Evolutionary conservation across 2,888 invertebrate genomes (phyloP).

Genomic region (Bedellia somnulentella): DNA sequence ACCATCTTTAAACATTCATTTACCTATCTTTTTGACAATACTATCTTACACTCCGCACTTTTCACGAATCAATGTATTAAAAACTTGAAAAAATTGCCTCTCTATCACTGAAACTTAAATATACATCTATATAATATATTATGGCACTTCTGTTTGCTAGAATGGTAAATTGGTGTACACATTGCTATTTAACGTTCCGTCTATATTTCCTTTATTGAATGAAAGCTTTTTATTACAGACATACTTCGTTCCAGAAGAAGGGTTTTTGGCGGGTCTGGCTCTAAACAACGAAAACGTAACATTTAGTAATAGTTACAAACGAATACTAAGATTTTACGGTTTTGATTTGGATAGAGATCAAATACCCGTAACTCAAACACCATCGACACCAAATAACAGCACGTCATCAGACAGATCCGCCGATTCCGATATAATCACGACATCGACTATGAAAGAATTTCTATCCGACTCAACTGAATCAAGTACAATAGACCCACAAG

Average conservation of each 20-base stretch:
- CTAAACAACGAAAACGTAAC: constrained; percentile 78
- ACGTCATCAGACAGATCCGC: constrained; percentile 10
- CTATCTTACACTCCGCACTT: no score
- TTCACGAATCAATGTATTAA: no score
- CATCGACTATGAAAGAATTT: constrained; percentile 8
- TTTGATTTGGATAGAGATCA: constrained; percentile 68
- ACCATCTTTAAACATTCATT: no score
- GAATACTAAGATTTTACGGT: constrained; percentile 76
- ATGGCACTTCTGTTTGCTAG: no score
- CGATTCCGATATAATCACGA: background rate
- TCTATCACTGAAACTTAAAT: no score
- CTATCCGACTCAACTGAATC: constrained; percentile 10
- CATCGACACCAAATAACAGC: constrained; percentile 10
- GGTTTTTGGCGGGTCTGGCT: constrained; percentile 78
- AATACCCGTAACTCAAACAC: constrained; percentile 25
- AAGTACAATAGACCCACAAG: constrained; percentile 6
- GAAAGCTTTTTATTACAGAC: constrained; percentile 58
- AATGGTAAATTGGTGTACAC: no score
- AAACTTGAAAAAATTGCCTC: no score
- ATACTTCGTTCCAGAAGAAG: constrained; percentile 80
- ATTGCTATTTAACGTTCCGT: background rate
- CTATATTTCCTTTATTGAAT: background rate
- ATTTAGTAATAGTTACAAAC: constrained; percentile 72
- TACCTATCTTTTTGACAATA: no score
- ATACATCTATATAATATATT: no score